These are phyloP conservation scores for Cardinalis cardinalis DNA, from an alignment of 2,113 vertebrate species.

Conservation along the genomic window DNA sequence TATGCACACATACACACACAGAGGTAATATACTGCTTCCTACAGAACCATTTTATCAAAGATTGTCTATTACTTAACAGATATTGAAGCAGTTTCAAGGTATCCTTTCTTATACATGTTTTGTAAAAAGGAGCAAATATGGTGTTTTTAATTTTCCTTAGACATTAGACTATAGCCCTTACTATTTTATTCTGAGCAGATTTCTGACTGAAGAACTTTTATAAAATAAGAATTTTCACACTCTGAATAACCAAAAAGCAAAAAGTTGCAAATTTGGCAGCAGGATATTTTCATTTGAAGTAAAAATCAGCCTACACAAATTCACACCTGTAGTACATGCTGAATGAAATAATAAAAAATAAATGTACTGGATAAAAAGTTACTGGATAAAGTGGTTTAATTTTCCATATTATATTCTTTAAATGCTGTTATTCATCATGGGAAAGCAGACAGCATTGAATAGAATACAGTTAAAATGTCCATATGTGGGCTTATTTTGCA, in stretches of 20 bases:
- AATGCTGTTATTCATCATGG: background rate
- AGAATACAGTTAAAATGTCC: background rate
- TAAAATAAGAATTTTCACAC: background rate
- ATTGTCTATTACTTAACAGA: background rate
- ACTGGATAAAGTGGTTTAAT: background rate
- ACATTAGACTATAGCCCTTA: background rate
- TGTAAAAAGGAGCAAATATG: background rate
- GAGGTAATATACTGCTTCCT: background rate
- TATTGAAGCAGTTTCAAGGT: background rate
- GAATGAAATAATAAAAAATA: background rate
- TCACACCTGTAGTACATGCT: background rate
- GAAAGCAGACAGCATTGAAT: background rate
- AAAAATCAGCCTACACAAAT: background rate
- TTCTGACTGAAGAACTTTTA: background rate
- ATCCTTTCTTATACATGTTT: background rate
- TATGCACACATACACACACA: accelerated
- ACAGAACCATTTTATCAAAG: background rate
- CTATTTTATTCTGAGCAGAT: background rate
- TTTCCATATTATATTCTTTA: background rate
- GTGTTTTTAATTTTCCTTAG: background rate
- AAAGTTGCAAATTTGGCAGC: background rate
- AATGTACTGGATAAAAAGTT: background rate
- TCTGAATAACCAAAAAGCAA: background rate
- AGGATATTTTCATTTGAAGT: background rate
- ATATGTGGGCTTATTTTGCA: background rate